These are phyloP conservation scores for Sterrhoptilus dennistouni DNA, from an alignment of 2,113 vertebrate genomes.

Conservation along the genomic window DNA sequence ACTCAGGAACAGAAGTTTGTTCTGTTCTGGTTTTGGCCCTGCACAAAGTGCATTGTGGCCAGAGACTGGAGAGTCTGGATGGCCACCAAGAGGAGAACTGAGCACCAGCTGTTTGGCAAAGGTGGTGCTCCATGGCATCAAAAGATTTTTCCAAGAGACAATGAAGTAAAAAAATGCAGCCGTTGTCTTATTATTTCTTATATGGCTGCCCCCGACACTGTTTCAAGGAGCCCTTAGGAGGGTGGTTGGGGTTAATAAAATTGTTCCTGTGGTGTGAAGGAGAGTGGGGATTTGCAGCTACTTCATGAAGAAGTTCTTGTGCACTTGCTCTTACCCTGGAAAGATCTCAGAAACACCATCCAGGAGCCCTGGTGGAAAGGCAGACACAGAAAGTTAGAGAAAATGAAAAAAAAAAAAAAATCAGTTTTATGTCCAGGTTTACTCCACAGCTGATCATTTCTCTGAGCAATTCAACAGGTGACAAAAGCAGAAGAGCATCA, in stretches of 20 bases:
- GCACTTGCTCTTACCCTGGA: not conserved
- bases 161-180: not conserved
- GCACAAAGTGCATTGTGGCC: not conserved
- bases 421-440: not conserved
- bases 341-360: not conserved
- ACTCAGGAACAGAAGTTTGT: not conserved
- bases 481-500: not conserved
- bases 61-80: not conserved
- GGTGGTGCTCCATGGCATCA: not conserved
- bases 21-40: not conserved
- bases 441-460: not conserved
- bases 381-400: not conserved
- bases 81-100: not conserved
- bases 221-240: not conserved
- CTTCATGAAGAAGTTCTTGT: not conserved
- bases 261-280: not conserved
- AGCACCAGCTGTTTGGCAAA: not conserved
- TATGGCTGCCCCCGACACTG: not conserved
- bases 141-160: not conserved
- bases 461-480: not conserved
- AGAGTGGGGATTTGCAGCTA: not conserved
- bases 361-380: rapidly evolving
- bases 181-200: not conserved
- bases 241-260: not conserved
- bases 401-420: not conserved